Conservation (phyloP, 2,113 vertebrate genomes). For the Xyliphius kryptos region DNA sequence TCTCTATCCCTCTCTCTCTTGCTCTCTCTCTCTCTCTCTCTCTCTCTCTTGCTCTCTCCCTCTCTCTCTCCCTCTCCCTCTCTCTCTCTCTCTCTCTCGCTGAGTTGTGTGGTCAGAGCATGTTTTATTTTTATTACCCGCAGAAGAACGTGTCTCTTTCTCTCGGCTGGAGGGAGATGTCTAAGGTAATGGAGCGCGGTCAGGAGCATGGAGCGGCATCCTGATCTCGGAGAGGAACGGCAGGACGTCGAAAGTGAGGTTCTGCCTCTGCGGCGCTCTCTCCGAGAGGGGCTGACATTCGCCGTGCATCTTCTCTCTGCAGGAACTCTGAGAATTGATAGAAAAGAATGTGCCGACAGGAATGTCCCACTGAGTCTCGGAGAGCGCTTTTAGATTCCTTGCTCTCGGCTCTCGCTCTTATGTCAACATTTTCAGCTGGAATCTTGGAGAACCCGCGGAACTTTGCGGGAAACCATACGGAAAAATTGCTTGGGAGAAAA, state of each 20-base stretch:
- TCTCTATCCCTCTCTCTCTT: no score
- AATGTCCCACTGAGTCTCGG: conserved; percentile 21
- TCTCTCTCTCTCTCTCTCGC: no score
- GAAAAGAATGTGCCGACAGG: conserved; percentile 3
- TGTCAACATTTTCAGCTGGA: conserved; percentile 7
- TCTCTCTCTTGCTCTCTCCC: no score
- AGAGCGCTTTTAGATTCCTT: conserved; percentile 12
- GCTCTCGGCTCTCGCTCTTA: no score
- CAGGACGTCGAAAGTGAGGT: conserved; percentile 23
- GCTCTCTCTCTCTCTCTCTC: no score
- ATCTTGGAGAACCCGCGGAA: no score
- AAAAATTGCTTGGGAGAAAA: no score
- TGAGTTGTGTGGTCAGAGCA: background rate
- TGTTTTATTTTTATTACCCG: background rate
- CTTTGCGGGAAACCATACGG: no score
- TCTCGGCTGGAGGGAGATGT: conserved; percentile 38
- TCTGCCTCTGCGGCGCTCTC: conserved; percentile 21
- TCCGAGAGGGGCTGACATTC: conserved; percentile 32
- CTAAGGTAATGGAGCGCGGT: conserved; percentile 39
- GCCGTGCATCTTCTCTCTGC: conserved; percentile 32
- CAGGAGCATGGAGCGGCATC: conserved; percentile 24
- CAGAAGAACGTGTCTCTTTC: conserved; percentile 13
- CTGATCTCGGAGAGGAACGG: conserved; percentile 26
- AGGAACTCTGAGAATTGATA: conserved; percentile 27
- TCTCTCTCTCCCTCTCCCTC: no score